These are phyloP conservation scores for Eufriesea mexicana DNA, from an alignment of 1,140 invertebrate species.

Conservation along the genomic window DNA sequence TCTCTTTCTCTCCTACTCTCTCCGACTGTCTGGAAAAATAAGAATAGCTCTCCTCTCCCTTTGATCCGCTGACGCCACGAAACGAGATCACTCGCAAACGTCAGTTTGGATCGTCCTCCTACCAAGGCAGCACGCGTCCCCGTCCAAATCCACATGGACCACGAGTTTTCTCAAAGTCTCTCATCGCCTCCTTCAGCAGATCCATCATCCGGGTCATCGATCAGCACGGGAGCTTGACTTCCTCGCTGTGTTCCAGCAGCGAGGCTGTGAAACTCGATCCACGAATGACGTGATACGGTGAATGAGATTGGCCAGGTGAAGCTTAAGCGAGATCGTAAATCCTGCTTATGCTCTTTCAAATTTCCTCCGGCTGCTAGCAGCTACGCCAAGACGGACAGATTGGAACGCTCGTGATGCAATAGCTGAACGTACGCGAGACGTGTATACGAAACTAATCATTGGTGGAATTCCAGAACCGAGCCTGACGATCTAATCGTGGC, in stretches of 20 bases:
- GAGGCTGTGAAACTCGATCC: not conserved
- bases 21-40: conserved; percentile 33
- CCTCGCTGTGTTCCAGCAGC: not conserved
- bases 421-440: not conserved
- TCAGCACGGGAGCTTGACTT: no score
- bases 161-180: not conserved
- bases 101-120: conserved; percentile 22
- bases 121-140: not conserved
- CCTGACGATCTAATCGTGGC: no score
- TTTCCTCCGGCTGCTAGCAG: not conserved
- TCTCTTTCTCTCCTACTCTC: not conserved
- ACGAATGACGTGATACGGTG: not conserved
- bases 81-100: conserved; percentile 1
- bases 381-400: not conserved
- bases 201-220: no score
- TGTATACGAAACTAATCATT: no score
- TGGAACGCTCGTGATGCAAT: not conserved
- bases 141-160: not conserved
- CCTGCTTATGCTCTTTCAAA: no score
- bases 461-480: no score
- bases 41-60: conserved; percentile 42
- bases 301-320: not conserved
- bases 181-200: no score
- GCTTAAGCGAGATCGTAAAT: not conserved
- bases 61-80: not conserved